Conservation (phyloP, 2,113 vertebrate species). For the Alaudala cheleensis region DNA sequence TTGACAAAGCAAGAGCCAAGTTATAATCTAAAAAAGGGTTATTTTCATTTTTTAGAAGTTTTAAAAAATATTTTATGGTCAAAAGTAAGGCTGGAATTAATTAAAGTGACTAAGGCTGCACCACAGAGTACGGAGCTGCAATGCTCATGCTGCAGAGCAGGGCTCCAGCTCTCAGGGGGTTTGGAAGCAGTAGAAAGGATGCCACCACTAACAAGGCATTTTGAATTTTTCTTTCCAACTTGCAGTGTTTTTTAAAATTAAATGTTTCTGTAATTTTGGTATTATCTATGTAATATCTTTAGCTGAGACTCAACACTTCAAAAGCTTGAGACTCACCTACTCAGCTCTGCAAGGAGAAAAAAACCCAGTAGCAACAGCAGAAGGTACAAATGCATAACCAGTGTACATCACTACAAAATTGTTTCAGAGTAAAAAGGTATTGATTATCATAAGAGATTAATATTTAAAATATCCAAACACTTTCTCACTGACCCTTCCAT, state of each 20-base stretch:
- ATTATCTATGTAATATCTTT: not conserved
- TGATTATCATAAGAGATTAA: slow-evolving; percentile 21
- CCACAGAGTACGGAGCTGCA: not conserved
- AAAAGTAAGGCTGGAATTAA: not conserved
- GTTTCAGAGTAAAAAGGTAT: slow-evolving; percentile 54
- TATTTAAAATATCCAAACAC: slow-evolving; percentile 50
- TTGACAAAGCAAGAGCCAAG: not conserved
- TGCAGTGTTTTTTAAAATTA: not conserved
- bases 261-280: not conserved
- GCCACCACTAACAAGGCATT: not conserved
- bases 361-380: not conserved
- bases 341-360: not conserved
- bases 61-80: slow-evolving; percentile 10
- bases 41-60: slow-evolving; percentile 16
- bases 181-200: slow-evolving; percentile 31
- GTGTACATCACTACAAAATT: not conserved
- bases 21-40: not conserved
- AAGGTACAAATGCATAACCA: slow-evolving; percentile 36
- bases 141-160: not conserved
- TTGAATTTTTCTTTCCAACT: not conserved
- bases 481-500: not conserved
- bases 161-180: not conserved
- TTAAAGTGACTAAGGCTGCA: not conserved
- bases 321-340: not conserved
- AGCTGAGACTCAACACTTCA: not conserved